A percentile compares a stretch with the other conserved stretches of the same genome.
phyloP scores from a whole-genome alignment of 2,113 vertebrate genomes.

The Gallinago media region DNA sequence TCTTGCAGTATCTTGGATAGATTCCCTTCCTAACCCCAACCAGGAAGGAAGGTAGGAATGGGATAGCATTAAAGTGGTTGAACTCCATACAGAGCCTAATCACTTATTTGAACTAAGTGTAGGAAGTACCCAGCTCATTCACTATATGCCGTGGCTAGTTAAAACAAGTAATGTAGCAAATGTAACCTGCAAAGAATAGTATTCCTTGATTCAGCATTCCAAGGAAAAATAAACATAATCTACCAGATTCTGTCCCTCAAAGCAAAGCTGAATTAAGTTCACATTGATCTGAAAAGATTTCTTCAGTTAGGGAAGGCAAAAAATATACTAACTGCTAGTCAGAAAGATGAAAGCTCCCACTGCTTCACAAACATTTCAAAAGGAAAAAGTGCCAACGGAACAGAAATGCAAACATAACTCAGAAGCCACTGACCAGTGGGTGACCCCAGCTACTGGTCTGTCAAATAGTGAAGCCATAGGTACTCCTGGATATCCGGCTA shows the following conservation, averaged over 20 bases:
- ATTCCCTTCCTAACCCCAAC: neutral
- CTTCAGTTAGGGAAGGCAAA: neutral
- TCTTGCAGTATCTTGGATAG: neutral
- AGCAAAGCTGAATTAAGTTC: neutral
- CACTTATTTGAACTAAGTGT: neutral
- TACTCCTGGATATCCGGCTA: neutral
- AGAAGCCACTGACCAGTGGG: neutral
- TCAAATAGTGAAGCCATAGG: neutral
- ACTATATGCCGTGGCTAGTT: neutral
- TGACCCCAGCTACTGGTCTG: neutral
- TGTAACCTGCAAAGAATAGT: neutral
- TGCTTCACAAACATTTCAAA: neutral
- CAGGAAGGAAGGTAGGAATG: neutral
- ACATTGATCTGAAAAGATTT: neutral
- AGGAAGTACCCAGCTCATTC: neutral
- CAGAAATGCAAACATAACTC: neutral
- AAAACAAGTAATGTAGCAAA: neutral
- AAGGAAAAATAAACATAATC: neutral
- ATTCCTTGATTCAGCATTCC: neutral
- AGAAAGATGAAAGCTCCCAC: neutral
- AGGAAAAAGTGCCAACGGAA: neutral
- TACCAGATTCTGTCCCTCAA: neutral
- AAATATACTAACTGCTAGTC: neutral
- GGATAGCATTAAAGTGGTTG: neutral
- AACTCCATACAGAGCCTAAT: neutral